These are phyloP conservation scores for Dione juno DNA, from an alignment of 2,888 invertebrate species.

Conservation along the genomic window DNA sequence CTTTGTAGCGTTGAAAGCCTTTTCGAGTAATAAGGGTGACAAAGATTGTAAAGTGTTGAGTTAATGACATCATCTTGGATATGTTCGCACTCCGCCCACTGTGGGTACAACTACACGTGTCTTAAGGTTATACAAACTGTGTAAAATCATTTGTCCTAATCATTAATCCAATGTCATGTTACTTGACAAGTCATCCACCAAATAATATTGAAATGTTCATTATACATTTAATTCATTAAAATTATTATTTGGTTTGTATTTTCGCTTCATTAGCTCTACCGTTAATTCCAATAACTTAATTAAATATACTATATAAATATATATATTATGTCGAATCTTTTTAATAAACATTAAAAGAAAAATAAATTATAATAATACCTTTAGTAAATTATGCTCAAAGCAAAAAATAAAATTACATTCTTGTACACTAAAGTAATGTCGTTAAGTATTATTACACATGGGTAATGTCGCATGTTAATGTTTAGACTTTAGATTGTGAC, in stretches of 20 bases:
- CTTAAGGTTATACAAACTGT: conserved; percentile 53
- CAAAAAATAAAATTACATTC: conserved; percentile 2
- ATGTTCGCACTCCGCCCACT: conserved; percentile 74
- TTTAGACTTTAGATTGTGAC: conserved; percentile 14
- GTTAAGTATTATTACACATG: conserved; percentile 14
- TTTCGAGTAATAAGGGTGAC: conserved; percentile 58
- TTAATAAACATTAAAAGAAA: neutral
- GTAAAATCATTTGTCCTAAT: conserved; percentile 43
- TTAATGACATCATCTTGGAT: conserved; percentile 77
- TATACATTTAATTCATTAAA: neutral
- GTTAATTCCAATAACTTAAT: neutral
- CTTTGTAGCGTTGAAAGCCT: conserved; percentile 50
- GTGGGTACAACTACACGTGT: conserved; percentile 61
- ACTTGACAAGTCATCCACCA: neutral
- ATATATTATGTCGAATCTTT: too few species aligned
- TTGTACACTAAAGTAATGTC: neutral
- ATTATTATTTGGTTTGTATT: neutral
- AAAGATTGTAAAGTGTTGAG: conserved; percentile 63
- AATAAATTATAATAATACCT: neutral
- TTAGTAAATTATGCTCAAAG: neutral
- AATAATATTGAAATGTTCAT: neutral
- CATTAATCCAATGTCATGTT: conserved; percentile 17
- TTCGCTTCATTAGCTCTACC: neutral
- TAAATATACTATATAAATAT: too few species aligned
- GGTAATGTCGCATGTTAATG: conserved; percentile 19